Conservation (phyloP, 2,888 invertebrate genomes). For the Lasioglossum zephyrum region DNA sequence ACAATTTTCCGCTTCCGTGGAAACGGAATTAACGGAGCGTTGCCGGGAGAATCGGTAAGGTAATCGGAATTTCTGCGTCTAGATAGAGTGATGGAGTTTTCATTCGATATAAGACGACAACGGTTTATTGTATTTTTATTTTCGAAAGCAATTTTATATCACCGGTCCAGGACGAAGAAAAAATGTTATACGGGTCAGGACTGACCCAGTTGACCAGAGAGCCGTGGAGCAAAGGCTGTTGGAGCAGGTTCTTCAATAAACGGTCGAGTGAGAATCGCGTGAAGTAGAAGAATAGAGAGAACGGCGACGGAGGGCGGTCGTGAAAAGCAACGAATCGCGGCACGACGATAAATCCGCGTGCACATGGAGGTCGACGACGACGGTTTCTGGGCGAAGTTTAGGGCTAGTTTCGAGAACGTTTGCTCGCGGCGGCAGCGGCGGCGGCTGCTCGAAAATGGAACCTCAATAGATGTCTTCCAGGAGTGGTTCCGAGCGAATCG, state of each 20-base stretch:
- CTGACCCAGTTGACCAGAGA: too few species aligned
- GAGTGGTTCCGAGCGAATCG: conserved; percentile 4
- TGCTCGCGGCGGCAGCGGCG: not conserved
- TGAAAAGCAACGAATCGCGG: not conserved
- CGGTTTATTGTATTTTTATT: too few species aligned
- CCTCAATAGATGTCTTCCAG: conserved; percentile 31
- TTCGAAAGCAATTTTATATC: too few species aligned
- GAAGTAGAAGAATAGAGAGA: not conserved
- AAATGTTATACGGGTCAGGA: too few species aligned
- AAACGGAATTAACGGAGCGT: not conserved
- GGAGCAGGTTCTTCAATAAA: not conserved
- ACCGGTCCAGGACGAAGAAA: too few species aligned
- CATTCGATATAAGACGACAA: too few species aligned
- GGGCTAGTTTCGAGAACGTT: conserved; percentile 2
- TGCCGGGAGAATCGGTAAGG: too few species aligned
- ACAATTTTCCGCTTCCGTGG: not conserved
- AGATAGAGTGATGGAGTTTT: too few species aligned
- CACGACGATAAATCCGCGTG: not conserved
- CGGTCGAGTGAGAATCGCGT: not conserved
- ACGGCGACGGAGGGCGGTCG: not conserved
- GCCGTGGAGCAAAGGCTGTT: too few species aligned
- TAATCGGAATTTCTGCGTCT: not conserved
- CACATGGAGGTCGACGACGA: not conserved
- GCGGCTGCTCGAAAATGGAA: conserved; percentile 23
- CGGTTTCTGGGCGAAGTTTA: not conserved